Evolutionary conservation across 2,797 vertebrate species (phyloP).

Genomic region (Eulemur albifrons): DNA sequence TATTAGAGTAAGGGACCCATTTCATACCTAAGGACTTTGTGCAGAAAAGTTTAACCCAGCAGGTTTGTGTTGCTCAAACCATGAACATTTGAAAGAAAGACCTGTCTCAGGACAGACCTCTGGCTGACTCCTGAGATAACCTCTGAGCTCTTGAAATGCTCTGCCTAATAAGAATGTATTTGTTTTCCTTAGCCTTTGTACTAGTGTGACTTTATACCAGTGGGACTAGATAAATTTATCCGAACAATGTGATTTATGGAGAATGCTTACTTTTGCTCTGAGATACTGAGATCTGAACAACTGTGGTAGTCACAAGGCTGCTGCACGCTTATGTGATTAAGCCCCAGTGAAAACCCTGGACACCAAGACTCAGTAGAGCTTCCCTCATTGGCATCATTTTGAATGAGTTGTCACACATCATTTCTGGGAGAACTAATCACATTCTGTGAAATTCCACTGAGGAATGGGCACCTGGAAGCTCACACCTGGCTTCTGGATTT

Average conservation of each 20-base stretch:
- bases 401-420: too few relatives aligned
- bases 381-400: background rate
- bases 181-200: background rate
- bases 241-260: background rate
- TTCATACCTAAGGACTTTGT: background rate
- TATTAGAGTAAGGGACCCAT: background rate
- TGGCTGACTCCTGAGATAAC: background rate
- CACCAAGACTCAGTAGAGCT: background rate
- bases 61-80: background rate
- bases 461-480: background rate
- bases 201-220: too few relatives aligned
- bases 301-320: background rate
- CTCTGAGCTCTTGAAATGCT: background rate
- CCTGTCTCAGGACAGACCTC: background rate
- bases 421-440: background rate
- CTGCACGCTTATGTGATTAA: background rate
- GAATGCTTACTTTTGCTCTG: background rate
- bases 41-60: background rate
- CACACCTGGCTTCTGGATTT: background rate
- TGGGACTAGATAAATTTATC: background rate
- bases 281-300: background rate
- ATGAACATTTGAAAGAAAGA: background rate
- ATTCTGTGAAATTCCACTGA: accelerated
- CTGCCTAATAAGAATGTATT: background rate
- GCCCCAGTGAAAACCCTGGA: background rate